Evolutionary conservation across 64 coral and sea anemone genomes (phyloP).

Genomic region (Actinia tenebrosa): DNA sequence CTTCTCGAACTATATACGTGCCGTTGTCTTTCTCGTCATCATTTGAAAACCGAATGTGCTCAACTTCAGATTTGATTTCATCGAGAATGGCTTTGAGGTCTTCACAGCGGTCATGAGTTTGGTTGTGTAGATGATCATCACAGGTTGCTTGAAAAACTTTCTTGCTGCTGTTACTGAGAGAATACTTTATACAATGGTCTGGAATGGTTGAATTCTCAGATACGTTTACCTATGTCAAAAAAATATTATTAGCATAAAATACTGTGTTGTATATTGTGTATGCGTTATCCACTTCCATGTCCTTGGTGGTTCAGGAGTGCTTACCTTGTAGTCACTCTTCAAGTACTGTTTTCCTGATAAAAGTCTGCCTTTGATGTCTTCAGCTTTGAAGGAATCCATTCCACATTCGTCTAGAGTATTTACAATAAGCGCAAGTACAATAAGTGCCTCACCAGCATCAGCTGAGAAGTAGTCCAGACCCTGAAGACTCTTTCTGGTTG

Average conservation of each 20-base stretch:
- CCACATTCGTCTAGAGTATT: slow-evolving; percentile 23
- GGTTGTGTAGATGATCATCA: slow-evolving; percentile 6
- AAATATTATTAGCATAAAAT: neutral
- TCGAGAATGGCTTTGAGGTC: neutral
- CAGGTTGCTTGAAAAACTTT: slow-evolving; percentile 20
- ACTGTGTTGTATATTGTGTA: neutral
- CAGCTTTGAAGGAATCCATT: neutral
- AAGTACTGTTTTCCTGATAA: neutral
- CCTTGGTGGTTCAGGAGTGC: neutral
- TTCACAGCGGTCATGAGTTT: neutral
- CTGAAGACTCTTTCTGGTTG: slow-evolving; percentile 24
- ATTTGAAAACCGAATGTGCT: neutral
- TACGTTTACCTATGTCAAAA: slow-evolving; percentile 28
- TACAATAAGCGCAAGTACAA: neutral
- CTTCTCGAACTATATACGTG: slow-evolving; percentile 26
- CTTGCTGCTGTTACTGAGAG: neutral
- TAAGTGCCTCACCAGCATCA: slow-evolving; percentile 24
- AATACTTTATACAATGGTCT: slow-evolving; percentile 21
- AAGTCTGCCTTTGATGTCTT: neutral
- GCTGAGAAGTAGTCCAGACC: slow-evolving; percentile 30
- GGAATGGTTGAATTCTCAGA: neutral
- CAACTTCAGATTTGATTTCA: slow-evolving; percentile 21
- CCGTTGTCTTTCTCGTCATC: slow-evolving; percentile 28
- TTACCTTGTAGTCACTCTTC: slow-evolving; percentile 36
- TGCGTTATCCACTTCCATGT: too few species aligned